These are phyloP conservation scores for Propithecus deckenii DNA, from an alignment of 2,797 vertebrate species.

Conservation along the genomic window DNA sequence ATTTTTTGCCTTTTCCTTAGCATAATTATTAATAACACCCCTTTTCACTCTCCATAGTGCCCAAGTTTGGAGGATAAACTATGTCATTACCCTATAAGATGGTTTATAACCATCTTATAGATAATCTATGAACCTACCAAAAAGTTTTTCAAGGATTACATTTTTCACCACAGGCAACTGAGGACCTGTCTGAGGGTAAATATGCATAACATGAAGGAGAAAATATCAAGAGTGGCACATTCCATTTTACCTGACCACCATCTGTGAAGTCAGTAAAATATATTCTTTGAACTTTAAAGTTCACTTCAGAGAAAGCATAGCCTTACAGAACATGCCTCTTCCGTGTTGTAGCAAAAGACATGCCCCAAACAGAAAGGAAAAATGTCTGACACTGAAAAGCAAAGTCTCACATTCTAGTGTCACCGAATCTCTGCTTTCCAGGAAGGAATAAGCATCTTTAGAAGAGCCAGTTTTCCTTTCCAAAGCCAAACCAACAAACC, in stretches of 20 bases:
- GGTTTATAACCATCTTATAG: background rate
- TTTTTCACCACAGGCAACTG: background rate
- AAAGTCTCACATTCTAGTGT: background rate
- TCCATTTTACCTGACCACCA: background rate
- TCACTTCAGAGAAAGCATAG: background rate
- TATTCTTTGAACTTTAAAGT: background rate
- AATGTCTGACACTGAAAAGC: background rate
- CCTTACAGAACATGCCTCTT: background rate
- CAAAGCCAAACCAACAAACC: background rate
- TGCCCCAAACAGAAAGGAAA: background rate
- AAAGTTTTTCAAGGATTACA: background rate
- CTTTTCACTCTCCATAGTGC: background rate
- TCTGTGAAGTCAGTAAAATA: background rate
- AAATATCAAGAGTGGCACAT: background rate
- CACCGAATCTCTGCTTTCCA: background rate
- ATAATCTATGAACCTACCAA: background rate
- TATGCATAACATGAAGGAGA: background rate
- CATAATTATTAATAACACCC: background rate
- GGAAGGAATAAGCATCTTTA: background rate
- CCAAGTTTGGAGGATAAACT: background rate
- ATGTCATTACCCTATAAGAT: background rate
- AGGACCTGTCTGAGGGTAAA: background rate
- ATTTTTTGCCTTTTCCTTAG: background rate
- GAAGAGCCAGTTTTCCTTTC: background rate
- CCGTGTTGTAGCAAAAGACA: background rate